Evolutionary conservation across 30 jellyfish, hydroid and myxozoan species (phyloP), one percentile per base, ranked within the genome.

Genomic region (Aurelia coerulea): DNA sequence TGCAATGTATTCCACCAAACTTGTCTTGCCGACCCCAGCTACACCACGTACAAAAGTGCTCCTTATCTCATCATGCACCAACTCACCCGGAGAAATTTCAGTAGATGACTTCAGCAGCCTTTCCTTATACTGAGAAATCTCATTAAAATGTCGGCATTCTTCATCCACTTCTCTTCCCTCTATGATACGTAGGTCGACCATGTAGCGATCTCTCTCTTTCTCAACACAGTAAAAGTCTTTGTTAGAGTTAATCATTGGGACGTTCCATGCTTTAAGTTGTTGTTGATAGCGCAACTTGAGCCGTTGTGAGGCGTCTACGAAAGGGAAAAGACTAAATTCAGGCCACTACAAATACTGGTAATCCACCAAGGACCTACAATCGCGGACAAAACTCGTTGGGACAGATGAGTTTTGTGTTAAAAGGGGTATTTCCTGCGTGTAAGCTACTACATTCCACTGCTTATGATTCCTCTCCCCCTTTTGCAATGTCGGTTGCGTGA

Each of bases 1-100:
- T 16, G 89, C 53, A 2, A 79, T 17, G 72, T 79, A 54, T 41
- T 79, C 89, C 8, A 79, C 73, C 46, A 79, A 51, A 64, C 89
- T 79, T 79, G 89, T 79, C 62, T 79, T 79, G 11, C 89, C 89
- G 9, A 79, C 74, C 6, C 89, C 89, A 41, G 89, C 89, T 29
- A 79, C 74, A 10, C 89, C 89, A 16, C 63, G 80, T n/a, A 79
- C 65, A n/a, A 63, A 79, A 32, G 67, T 17, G 14, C 80, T 70
- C 16, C 60, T 29, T 9, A 17, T 16, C 15, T 37, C 80, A 7
- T 63, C 56, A 33, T 13, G 4, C 62, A 64, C 54, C 52, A 79
- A 33, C 37, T 79, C 29, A n/a, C 50, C 62, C 2, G 31, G 35
- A 66, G 33, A 10, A 3, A 79, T 42, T 46, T 46, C 56, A 46